Percentiles rank a stretch among this genome's conserved stretches.
Conservation (phyloP, 1,140 invertebrate species). For the Cecropterus lyciades region DNA sequence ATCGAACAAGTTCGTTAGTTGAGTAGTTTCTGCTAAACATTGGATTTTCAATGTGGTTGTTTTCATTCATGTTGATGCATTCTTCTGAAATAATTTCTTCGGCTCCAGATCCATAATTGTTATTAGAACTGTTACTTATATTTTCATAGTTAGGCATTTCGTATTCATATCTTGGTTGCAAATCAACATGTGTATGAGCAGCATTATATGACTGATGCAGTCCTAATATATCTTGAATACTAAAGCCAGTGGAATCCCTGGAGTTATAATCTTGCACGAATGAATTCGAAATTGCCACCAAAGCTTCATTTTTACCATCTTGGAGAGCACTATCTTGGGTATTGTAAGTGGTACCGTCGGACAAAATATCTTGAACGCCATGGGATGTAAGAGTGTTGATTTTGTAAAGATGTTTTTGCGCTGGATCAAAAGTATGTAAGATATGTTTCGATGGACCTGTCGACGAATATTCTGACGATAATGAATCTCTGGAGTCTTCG, state of each 20-base stretch:
- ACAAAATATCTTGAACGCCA: slow-evolving; percentile 78
- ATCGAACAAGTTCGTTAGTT: slow-evolving; percentile 58
- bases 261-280: slow-evolving; percentile 79
- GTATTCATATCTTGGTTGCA: slow-evolving; percentile 71
- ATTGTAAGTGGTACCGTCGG: slow-evolving; percentile 56
- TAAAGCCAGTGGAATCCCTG: slow-evolving; percentile 79
- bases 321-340: slow-evolving; percentile 54
- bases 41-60: slow-evolving; percentile 54
- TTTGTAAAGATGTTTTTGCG: slow-evolving; percentile 56
- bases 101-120: slow-evolving; percentile 58
- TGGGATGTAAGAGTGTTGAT: slow-evolving; percentile 62
- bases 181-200: slow-evolving; percentile 51
- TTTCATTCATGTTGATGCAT: slow-evolving; percentile 54
- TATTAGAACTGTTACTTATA: slow-evolving; percentile 66
- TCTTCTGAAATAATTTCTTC: slow-evolving; percentile 62
- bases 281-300: slow-evolving; percentile 55
- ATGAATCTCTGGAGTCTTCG: slow-evolving; percentile 65
- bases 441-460: slow-evolving; percentile 41
- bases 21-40: slow-evolving; percentile 61
- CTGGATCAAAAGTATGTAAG: slow-evolving; percentile 43
- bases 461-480: slow-evolving; percentile 56
- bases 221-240: slow-evolving; percentile 81
- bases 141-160: slow-evolving; percentile 71
- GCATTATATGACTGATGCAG: slow-evolving; percentile 69
- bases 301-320: slow-evolving; percentile 63